A percentile compares a stretch with the other conserved stretches of the same genome.
Evolutionary conservation across 2,113 vertebrate genomes (phyloP).

Genomic region (Antechinus flavipes): DNA sequence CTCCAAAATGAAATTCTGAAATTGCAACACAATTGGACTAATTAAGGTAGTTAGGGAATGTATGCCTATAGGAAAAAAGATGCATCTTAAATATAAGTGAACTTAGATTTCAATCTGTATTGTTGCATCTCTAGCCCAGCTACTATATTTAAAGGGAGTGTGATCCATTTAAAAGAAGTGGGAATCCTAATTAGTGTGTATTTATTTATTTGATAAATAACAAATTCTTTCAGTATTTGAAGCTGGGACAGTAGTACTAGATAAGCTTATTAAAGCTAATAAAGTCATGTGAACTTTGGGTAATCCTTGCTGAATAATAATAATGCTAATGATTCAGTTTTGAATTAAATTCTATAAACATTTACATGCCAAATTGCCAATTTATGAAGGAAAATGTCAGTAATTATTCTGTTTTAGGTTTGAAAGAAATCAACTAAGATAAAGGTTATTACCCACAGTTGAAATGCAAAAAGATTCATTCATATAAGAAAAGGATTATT

Average conservation of each 20-base stretch:
- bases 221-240: neutral
- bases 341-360: neutral
- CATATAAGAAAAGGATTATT: neutral
- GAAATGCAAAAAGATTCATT: slow-evolving; percentile 7
- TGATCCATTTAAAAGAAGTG: neutral
- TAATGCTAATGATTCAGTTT: neutral
- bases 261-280: neutral
- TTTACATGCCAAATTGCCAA: neutral
- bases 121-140: neutral
- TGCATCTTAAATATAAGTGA: neutral
- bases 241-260: neutral
- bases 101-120: neutral
- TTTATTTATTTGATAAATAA: neutral
- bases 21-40: neutral
- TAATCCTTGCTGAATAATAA: neutral
- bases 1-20: neutral
- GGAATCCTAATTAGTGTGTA: neutral
- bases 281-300: neutral
- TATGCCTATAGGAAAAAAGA: neutral
- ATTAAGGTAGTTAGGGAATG: neutral
- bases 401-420: slow-evolving; percentile 17
- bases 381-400: slow-evolving; percentile 11
- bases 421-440: neutral
- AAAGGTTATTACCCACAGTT: neutral
- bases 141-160: neutral